Conservation (phyloP, 2,113 vertebrate genomes). For the Hippoglossus stenolepis region DNA sequence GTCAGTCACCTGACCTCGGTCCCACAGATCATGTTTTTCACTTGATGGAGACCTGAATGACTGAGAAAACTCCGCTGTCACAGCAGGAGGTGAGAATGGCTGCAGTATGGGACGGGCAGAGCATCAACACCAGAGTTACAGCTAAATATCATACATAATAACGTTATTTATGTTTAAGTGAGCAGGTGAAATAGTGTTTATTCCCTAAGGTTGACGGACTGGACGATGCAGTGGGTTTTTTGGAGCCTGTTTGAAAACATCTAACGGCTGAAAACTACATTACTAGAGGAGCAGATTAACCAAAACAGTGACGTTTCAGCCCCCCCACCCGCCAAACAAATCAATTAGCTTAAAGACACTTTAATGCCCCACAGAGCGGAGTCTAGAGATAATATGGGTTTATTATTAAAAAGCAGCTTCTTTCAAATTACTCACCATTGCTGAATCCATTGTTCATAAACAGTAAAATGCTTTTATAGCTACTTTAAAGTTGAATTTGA, state of each 20-base stretch:
- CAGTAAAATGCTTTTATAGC: not conserved
- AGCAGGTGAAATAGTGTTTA: not conserved
- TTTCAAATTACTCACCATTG: not conserved
- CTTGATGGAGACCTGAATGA: slow-evolving; percentile 30
- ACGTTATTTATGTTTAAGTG: too few relatives aligned
- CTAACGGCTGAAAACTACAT: not conserved
- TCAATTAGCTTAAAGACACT: not conserved
- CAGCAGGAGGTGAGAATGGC: slow-evolving; percentile 7
- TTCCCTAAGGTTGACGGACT: not conserved
- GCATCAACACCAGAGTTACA: not conserved
- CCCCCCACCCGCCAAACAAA: not conserved
- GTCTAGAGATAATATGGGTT: not conserved
- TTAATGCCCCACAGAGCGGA: not conserved
- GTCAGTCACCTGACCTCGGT: slow-evolving; percentile 8
- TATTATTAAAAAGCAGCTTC: not conserved
- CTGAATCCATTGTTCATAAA: not conserved
- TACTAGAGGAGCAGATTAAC: not conserved
- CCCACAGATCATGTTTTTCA: slow-evolving; percentile 2
- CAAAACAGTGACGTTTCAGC: not conserved
- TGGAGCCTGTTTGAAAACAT: not conserved
- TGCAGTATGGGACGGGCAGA: not conserved
- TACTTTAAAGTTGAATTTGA: not conserved
- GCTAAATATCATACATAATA: too few relatives aligned
- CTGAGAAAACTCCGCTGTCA: not conserved
- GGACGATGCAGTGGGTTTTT: not conserved